Evolutionary conservation across 2,797 vertebrate genomes (phyloP), one percentile per base, ranked within the genome.

Genomic region (Melanotaenia pygmaea): DNA sequence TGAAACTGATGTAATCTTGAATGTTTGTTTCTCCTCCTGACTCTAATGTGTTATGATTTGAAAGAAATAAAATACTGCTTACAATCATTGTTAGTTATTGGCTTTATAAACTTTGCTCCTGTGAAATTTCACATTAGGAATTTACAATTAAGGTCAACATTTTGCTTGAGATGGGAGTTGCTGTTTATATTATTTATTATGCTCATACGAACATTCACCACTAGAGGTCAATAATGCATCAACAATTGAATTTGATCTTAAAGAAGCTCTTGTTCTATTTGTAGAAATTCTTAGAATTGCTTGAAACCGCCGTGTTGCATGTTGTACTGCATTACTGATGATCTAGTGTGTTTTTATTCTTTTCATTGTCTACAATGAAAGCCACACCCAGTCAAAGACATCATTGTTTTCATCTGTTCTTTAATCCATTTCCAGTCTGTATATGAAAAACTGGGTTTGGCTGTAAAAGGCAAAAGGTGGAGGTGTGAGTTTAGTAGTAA

Each of bases 151-250:
- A 76, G 70, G 59, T 73, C 76, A 71, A 71, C 45, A 54, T 47
- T 13, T 54, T 26, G 12, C 51, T 5, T 13, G 26, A 28, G 24
- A 18, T 6, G 4, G 1, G 6, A 62, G 65, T 16, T 72, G 26
- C 81, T 70, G 70, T 79, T 82, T 79, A 47, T 74, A 76, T 72
- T 64, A 58, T 70, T 43, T 66, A 62, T 71, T 62, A 67, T 45
- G 16, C 64, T 62, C 37, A 12, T 72, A 57, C 47, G 14, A 16
- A 14, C 0, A 0, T 14, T 37, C 7, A 45, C 89, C 93, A 86
- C 90, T 88, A 94, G 93, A 92, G 91, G 91, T 86, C 93, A 93
- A 88, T 93, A 74, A 90, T 81, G 74, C 71, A 87, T 67, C 79
- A 89, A 66, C 60, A 69, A 78, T 77, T 63, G 34, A 14, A 35